Percentiles rank a stretch among this genome's conserved stretches.
phyloP scores from a whole-genome alignment of 2,888 invertebrate species.

The Parelbella ahira region DNA sequence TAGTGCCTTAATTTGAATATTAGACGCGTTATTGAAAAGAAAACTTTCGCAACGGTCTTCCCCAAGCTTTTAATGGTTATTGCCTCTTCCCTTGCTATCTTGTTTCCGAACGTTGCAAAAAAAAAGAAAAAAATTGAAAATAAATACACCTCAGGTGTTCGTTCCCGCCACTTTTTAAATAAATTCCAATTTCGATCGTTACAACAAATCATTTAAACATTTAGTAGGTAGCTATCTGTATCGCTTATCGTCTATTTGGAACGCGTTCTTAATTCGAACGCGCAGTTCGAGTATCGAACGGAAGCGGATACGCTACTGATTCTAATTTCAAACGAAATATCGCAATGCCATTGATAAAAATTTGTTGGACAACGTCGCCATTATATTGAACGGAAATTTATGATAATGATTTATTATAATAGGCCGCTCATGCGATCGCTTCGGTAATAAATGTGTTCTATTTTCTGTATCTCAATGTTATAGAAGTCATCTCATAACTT shows the following conservation, averaged over 20 bases:
- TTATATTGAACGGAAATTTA: constrained; percentile 76
- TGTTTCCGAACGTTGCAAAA: constrained; percentile 38
- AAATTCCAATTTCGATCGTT: constrained; percentile 30
- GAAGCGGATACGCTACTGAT: constrained; percentile 79
- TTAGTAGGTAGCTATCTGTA: constrained; percentile 31
- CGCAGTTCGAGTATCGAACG: constrained; percentile 74
- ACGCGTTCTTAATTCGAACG: constrained; percentile 69
- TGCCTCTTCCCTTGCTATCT: constrained; percentile 58
- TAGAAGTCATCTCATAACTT: too few relatives aligned
- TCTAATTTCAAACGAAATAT: constrained; percentile 77
- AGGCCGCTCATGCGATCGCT: constrained; percentile 43
- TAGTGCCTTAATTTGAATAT: constrained; percentile 78
- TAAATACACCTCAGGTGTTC: constrained; percentile 48
- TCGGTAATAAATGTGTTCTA: too few relatives aligned
- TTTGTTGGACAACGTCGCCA: constrained; percentile 59
- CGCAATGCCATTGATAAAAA: constrained; percentile 76
- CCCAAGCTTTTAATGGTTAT: constrained; percentile 76
- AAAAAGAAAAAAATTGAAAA: constrained; percentile 32
- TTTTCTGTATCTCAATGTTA: too few relatives aligned
- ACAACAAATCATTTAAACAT: constrained; percentile 25
- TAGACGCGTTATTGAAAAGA: constrained; percentile 80
- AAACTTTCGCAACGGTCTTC: constrained; percentile 71
- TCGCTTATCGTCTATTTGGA: constrained; percentile 60
- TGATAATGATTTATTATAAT: constrained; percentile 63
- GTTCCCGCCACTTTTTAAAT: constrained; percentile 25